A percentile compares a stretch with the other conserved stretches of the same genome.
Evolutionary conservation across 2,888 invertebrate species (phyloP).

Genomic region (Byasa hedistus): DNA sequence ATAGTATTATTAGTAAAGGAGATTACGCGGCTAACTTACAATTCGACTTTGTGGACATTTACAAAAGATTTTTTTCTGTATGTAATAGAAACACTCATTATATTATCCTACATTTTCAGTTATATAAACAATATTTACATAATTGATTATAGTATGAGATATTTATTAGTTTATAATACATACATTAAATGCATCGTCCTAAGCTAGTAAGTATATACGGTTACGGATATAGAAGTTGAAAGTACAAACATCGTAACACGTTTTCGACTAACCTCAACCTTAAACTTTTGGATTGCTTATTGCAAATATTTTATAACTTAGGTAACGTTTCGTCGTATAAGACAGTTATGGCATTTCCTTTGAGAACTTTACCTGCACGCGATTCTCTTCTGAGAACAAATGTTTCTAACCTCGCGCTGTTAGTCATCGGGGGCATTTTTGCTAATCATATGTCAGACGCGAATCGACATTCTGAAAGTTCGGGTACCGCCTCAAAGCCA

Average conservation of each 20-base stretch:
- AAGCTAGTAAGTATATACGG: too few relatives aligned
- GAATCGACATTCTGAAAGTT: conserved; percentile 30
- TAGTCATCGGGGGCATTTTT: conserved; percentile 55
- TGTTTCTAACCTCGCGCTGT: conserved; percentile 46
- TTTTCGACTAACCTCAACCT: conserved; percentile 6
- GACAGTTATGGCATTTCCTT: conserved; percentile 57
- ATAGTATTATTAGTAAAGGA: background rate
- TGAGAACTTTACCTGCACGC: conserved; percentile 46
- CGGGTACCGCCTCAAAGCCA: conserved; percentile 18
- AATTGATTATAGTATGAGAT: too few relatives aligned
- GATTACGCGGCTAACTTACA: background rate
- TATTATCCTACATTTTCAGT: too few relatives aligned
- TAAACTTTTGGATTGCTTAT: conserved; percentile 25
- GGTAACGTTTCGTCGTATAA: conserved; percentile 32
- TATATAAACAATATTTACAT: too few relatives aligned
- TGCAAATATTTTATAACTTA: conserved; percentile 30
- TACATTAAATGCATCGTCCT: too few relatives aligned
- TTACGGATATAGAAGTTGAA: background rate
- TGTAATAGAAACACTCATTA: too few relatives aligned
- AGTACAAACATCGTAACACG: background rate
- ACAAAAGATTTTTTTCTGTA: background rate
- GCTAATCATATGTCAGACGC: conserved; percentile 47
- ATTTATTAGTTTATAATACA: too few relatives aligned
- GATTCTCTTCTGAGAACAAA: conserved; percentile 53
- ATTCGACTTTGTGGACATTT: background rate